Conservation (phyloP, 2,797 vertebrate genomes). For the Spatula clypeata region DNA sequence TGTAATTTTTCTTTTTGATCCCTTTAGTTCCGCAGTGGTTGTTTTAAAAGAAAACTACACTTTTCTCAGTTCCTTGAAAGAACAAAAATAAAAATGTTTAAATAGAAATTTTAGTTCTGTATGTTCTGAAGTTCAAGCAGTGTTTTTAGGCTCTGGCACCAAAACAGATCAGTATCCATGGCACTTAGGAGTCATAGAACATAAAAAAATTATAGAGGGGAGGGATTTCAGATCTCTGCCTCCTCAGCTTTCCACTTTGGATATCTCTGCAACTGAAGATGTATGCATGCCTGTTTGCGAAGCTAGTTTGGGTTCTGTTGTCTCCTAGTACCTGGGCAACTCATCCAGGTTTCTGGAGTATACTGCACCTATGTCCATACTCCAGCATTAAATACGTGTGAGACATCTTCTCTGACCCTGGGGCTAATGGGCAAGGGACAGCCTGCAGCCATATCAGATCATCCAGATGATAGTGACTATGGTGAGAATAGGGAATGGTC, state of each 20-base stretch:
- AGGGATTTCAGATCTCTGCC: background rate
- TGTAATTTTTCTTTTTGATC: background rate
- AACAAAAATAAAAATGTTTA: background rate
- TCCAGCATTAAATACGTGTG: background rate
- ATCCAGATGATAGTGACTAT: background rate
- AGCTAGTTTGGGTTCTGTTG: rapidly evolving
- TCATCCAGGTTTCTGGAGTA: background rate
- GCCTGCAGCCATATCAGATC: background rate
- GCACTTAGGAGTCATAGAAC: background rate
- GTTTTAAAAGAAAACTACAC: background rate
- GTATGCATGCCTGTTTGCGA: background rate
- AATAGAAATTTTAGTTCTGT: background rate
- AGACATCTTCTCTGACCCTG: background rate
- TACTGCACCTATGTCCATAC: background rate
- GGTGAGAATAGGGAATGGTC: background rate
- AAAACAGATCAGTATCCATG: background rate
- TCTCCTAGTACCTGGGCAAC: background rate
- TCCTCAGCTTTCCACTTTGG: background rate
- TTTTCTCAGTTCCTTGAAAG: background rate
- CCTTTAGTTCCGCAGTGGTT: background rate
- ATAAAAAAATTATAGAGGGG: background rate
- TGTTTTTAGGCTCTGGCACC: background rate
- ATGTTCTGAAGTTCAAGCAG: background rate
- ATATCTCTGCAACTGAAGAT: background rate
- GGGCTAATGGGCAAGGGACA: background rate